A percentile compares a stretch with the other conserved stretches of the same genome.
Conservation (phyloP, 2,888 invertebrate species). For the Drosophila stalkeri region DNA sequence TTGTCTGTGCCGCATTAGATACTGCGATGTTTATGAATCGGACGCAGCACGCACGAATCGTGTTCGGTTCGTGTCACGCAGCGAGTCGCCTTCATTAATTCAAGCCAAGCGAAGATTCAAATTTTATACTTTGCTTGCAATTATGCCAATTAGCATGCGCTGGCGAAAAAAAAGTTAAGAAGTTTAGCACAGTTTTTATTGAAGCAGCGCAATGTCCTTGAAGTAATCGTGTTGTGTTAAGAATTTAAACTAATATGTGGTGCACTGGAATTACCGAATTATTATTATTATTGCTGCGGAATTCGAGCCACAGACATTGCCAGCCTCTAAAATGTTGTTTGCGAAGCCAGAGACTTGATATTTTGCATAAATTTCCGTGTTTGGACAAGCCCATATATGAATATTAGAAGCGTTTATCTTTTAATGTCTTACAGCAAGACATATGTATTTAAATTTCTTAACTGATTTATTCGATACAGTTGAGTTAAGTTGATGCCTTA, state of each 20-base stretch:
- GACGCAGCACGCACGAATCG: background rate
- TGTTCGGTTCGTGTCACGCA: conserved; percentile 7
- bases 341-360: too few relatives aligned
- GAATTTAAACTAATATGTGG: conserved; percentile 12
- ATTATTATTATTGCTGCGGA: conserved; percentile 2
- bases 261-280: background rate
- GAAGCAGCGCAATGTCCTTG: conserved; percentile 26
- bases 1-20: conserved; percentile 3
- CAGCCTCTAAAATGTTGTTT: background rate
- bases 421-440: background rate
- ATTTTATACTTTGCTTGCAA: conserved; percentile 21
- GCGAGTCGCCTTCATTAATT: conserved; percentile 10
- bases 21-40: background rate
- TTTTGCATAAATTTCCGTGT: background rate
- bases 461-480: background rate
- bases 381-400: background rate
- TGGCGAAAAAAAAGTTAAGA: conserved; percentile 21
- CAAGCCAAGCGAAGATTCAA: conserved; percentile 8
- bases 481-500: background rate
- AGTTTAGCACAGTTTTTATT: conserved; percentile 36
- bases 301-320: background rate
- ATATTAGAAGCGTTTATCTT: background rate
- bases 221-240: conserved; percentile 25
- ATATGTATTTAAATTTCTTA: background rate
- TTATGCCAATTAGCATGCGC: conserved; percentile 46